Conservation (phyloP, 2,797 vertebrate genomes). For the Pangasius larnaudii region DNA sequence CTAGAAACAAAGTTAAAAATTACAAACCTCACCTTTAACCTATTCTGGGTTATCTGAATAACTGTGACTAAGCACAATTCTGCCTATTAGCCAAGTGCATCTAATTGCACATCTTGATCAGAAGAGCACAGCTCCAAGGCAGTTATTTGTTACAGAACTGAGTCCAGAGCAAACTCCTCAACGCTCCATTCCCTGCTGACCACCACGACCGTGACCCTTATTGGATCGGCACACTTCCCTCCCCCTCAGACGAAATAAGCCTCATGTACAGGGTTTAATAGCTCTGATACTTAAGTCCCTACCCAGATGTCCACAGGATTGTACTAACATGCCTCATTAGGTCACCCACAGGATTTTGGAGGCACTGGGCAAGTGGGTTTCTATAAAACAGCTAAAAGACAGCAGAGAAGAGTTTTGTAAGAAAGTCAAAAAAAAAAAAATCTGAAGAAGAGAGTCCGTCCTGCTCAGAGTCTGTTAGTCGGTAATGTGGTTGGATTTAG, state of each 20-base stretch:
- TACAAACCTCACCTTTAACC: not conserved
- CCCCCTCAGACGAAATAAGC: slow-evolving; percentile 28
- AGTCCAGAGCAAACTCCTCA: slow-evolving; percentile 15
- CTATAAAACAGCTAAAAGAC: slow-evolving; percentile 26
- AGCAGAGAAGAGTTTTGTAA: not conserved
- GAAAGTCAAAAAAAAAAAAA: not conserved
- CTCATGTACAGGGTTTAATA: slow-evolving; percentile 45
- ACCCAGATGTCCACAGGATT: slow-evolving; percentile 52
- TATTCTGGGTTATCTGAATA: not conserved
- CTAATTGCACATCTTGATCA: not conserved
- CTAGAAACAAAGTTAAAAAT: not conserved
- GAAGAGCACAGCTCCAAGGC: not conserved
- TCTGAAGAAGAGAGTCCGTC: not conserved
- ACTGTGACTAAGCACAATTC: not conserved
- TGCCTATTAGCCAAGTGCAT: not conserved
- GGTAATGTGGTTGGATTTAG: not conserved
- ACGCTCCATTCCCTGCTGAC: not conserved
- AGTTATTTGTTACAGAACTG: not conserved
- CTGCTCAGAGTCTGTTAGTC: not conserved
- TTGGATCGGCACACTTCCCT: not conserved
- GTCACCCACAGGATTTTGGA: slow-evolving; percentile 36
- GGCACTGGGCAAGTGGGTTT: slow-evolving; percentile 14
- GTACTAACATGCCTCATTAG: slow-evolving; percentile 44
- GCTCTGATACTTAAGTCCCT: slow-evolving; percentile 45
- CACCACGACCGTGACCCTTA: not conserved